Base-by-base conservation (phyloP, 2,888 invertebrate genomes). In the Himalopsyche tibetana region DNA sequence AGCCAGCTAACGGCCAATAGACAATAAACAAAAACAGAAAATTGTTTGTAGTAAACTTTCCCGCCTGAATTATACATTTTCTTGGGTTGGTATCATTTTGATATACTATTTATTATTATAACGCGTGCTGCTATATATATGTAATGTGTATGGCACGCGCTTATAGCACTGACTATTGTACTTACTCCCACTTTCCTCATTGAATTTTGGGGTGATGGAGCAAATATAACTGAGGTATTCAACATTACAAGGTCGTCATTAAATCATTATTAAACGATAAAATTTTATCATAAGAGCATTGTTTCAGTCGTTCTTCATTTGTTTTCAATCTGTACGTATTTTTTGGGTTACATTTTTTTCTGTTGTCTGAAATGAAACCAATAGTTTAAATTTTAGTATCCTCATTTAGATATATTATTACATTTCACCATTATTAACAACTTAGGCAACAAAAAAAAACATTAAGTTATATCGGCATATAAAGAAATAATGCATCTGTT, bases 161-260 rank as follows among this genome's bases (percentile, higher is more conserved):
- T 8, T 63, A 63, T 63, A 63, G 63, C 28, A 63, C 28, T 63
- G 9, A 63, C 63, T 63, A 19, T 19, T 28, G 63, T 63, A 63
- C 28, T 19, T n/a, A 56, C 56, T 19, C 63, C 63, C 63, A 63
- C 51, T 38, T 74, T 74, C 42, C 55, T 45, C 82, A 82, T 80
- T 79, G 80, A 84, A 84, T 81, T 40, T 56, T 82, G 56, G 85
- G 85, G 82, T 63, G 63, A 63, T 63, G 63, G 19, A 19, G 63
- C 11, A 63, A 0, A 63, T 63, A 4, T 19, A 19, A 15, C 63
- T 19, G 63, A 5, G 63, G 2, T 4, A 8, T 63, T 63, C 19
- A 63, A 63, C 63, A 11, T 63, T 63, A 63, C 6, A 63, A 19
- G 11, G 4, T 28, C 63, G 63, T 63, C 51, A 15, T 51, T 12